These are phyloP conservation scores for Fabriciana adippe DNA, from an alignment of 2,888 invertebrate species.

Conservation along the genomic window DNA sequence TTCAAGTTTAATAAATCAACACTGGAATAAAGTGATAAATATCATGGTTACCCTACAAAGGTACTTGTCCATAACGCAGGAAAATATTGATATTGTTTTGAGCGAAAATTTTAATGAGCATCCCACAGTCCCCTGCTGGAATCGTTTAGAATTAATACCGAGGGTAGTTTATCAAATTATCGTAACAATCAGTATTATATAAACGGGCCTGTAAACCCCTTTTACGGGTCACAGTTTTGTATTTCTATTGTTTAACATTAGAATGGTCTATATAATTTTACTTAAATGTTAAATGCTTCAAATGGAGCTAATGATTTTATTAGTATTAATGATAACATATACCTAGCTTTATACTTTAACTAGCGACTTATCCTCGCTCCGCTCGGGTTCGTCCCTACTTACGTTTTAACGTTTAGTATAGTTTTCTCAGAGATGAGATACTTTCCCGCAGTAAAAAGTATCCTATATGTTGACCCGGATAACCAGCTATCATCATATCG, in stretches of 20 bases:
- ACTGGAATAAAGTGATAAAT: neutral
- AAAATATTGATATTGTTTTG: conserved; percentile 75
- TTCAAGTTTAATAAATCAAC: too few relatives aligned
- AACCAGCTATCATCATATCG: too few relatives aligned
- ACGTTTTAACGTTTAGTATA: too few relatives aligned
- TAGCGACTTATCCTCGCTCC: too few relatives aligned
- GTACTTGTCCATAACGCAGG: conserved; percentile 54
- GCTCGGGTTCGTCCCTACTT: too few relatives aligned
- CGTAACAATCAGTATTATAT: conserved; percentile 42
- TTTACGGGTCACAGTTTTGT: conserved; percentile 24
- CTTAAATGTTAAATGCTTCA: neutral
- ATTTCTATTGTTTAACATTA: conserved; percentile 25
- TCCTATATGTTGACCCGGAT: too few relatives aligned
- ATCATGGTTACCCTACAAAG: conserved; percentile 46
- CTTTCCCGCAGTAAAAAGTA: too few relatives aligned
- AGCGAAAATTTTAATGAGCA: conserved; percentile 77
- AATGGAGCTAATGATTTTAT: neutral
- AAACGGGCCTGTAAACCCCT: conserved; percentile 20
- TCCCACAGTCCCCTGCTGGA: conserved; percentile 66
- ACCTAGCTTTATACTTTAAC: too few relatives aligned
- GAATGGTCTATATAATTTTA: neutral
- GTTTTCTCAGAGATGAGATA: too few relatives aligned
- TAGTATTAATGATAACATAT: neutral
- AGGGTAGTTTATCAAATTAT: conserved; percentile 62
- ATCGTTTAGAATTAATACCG: conserved; percentile 57